phyloP scores from a whole-genome alignment of 1,140 invertebrate species.

The Uloborus diversus region DNA sequence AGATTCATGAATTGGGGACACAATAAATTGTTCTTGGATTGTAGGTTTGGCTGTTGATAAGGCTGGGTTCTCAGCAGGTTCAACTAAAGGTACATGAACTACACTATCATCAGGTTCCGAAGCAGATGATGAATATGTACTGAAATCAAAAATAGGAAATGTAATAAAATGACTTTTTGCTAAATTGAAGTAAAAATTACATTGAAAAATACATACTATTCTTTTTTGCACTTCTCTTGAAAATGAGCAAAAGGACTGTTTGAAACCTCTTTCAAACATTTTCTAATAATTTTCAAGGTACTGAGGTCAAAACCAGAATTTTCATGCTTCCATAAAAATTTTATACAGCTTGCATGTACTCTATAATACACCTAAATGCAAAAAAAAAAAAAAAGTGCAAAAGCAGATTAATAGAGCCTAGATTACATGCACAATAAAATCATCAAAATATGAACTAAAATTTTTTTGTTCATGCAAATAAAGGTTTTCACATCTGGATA shows the following conservation, averaged over 20 bases:
- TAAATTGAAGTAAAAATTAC: too few relatives aligned
- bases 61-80: too few relatives aligned
- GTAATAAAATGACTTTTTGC: too few relatives aligned
- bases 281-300: conserved; percentile 8
- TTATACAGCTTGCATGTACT: conserved; percentile 83
- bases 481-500: too few relatives aligned
- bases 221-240: conserved; percentile 61
- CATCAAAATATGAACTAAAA: too few relatives aligned
- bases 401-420: background rate
- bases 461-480: too few relatives aligned
- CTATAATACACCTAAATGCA: conserved; percentile 69
- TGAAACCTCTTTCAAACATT: conserved; percentile 63
- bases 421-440: background rate
- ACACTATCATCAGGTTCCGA: background rate
- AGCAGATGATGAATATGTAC: background rate
- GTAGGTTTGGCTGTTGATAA: too few relatives aligned
- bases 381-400: background rate
- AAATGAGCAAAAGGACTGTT: conserved; percentile 66
- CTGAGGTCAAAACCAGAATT: conserved; percentile 57
- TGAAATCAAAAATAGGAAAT: background rate
- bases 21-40: too few relatives aligned
- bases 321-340: conserved; percentile 78
- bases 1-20: too few relatives aligned
- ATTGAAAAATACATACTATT: too few relatives aligned
- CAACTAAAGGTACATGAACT: background rate